These are phyloP conservation scores for Nesogale talazaci DNA, from an alignment of 2,113 vertebrate species.

Conservation along the genomic window DNA sequence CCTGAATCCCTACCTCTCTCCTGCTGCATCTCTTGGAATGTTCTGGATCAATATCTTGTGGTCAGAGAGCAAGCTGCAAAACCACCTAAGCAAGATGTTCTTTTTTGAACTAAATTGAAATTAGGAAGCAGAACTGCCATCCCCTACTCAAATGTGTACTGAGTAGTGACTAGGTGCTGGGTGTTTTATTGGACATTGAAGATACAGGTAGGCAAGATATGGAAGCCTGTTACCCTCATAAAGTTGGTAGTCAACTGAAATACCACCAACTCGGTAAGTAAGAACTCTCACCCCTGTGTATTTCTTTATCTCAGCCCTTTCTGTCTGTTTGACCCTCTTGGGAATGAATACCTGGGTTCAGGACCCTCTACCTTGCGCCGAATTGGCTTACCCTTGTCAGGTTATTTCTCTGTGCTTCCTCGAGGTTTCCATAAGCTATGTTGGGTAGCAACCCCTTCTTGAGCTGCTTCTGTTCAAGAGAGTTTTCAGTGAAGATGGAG, in stretches of 20 bases:
- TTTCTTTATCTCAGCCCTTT: not conserved
- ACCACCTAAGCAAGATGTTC: not conserved
- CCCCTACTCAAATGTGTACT: too few species aligned
- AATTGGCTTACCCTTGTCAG: not conserved
- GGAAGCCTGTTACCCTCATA: not conserved
- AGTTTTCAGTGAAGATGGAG: not conserved
- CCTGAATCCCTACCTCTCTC: accelerated
- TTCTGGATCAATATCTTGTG: not conserved
- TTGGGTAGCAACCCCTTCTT: not conserved
- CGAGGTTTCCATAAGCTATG: accelerated
- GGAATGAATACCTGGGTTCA: not conserved
- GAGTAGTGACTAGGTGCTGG: not conserved
- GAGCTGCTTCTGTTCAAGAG: not conserved
- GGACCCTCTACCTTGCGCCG: not conserved
- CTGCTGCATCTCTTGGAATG: not conserved
- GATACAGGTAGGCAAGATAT: not conserved
- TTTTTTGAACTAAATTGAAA: not conserved
- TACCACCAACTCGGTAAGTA: too few species aligned
- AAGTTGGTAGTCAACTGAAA: not conserved
- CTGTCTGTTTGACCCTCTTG: not conserved
- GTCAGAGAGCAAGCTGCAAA: not conserved
- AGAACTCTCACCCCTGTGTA: too few species aligned
- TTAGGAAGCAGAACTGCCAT: too few species aligned
- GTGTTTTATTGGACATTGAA: not conserved
- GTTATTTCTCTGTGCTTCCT: not conserved